Conservation (phyloP, 2,888 invertebrate genomes). For the Pocota personata region DNA sequence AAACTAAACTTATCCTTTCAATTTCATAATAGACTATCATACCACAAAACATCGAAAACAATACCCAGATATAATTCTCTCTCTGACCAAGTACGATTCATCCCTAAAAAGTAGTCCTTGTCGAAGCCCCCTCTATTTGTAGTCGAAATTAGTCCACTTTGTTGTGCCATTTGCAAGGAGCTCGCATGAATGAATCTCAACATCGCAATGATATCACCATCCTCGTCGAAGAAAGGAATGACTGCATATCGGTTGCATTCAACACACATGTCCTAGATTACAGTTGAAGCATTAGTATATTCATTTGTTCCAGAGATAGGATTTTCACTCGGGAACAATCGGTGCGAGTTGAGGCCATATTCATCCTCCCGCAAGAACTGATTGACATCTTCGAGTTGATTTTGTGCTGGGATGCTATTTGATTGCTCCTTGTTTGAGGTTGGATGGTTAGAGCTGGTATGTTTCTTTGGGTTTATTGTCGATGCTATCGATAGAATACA, state of each 20-base stretch:
- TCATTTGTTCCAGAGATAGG: conserved; percentile 31
- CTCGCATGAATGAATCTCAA: conserved; percentile 45
- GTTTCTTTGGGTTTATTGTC: conserved; percentile 47
- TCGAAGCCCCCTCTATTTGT: conserved; percentile 9
- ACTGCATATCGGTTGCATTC: conserved; percentile 41
- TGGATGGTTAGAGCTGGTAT: conserved; percentile 14
- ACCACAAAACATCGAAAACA: not conserved
- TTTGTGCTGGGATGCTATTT: conserved; percentile 44
- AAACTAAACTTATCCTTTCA: conserved; percentile 24
- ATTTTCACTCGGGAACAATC: not conserved
- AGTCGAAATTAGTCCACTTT: conserved; percentile 59
- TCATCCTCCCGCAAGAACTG: conserved; percentile 48
- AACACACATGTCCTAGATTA: conserved; percentile 20
- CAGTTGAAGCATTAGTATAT: conserved; percentile 15
- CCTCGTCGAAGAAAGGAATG: conserved; percentile 7
- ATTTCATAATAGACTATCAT: not conserved
- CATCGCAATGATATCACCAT: conserved; percentile 40
- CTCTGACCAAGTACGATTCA: too few species aligned
- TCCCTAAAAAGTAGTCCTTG: too few species aligned
- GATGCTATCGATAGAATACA: conserved; percentile 44
- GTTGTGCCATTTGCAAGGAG: conserved; percentile 59
- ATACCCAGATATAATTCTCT: not conserved
- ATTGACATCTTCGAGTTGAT: conserved; percentile 66
- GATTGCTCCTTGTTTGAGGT: conserved; percentile 63
- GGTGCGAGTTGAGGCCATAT: not conserved